Evolutionary conservation across 1,140 invertebrate species (phyloP).

Genomic region (Amphibalanus amphitrite): DNA sequence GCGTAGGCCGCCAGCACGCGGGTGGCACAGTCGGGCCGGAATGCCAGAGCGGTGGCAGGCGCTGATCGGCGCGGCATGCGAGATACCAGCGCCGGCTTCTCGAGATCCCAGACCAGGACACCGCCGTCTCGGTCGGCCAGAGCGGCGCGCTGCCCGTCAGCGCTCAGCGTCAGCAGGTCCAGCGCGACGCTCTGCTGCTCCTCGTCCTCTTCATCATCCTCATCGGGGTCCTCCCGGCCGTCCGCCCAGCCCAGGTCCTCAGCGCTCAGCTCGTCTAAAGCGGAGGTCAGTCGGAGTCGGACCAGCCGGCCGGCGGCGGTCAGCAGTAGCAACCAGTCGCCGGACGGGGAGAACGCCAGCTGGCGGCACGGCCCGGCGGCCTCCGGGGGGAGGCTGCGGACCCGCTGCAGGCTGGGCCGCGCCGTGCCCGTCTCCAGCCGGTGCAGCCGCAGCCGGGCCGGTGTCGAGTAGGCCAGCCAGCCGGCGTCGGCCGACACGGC

Average conservation of each 20-base stretch:
- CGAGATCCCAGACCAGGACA: not conserved
- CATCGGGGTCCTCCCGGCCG: not conserved
- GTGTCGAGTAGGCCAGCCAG: not conserved
- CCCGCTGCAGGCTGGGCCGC: not conserved
- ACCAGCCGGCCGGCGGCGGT: not conserved
- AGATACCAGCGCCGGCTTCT: not conserved
- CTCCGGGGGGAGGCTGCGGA: not conserved
- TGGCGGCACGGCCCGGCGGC: not conserved
- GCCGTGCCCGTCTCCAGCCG: not conserved
- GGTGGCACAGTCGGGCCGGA: not conserved
- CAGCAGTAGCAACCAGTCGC: not conserved
- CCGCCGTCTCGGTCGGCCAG: not conserved
- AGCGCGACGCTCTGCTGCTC: not conserved
- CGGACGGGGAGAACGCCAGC: not conserved
- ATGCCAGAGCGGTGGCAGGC: not conserved
- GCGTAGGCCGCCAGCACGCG: not conserved
- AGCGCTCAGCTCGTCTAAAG: not conserved
- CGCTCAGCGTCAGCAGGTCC: not conserved
- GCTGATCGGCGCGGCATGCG: not conserved
- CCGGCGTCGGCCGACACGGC: not conserved
- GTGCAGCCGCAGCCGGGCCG: not conserved
- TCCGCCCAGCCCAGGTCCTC: not conserved
- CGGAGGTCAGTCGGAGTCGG: not conserved
- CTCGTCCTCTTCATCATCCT: not conserved
- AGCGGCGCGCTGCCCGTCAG: not conserved